phyloP scores from a whole-genome alignment of 2,888 invertebrate species.

The Dryobotodes eremita region DNA sequence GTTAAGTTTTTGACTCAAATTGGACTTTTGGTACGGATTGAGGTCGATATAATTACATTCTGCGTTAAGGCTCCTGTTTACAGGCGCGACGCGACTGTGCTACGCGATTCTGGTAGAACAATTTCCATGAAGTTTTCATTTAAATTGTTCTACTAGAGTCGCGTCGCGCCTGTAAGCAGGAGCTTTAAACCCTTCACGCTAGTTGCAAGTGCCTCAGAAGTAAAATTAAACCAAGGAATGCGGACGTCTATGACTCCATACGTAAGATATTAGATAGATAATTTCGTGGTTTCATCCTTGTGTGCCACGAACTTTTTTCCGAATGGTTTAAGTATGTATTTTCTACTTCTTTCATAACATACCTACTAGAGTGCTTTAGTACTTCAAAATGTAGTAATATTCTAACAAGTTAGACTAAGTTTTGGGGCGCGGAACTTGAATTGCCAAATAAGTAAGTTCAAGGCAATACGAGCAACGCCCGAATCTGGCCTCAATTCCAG shows the following conservation, averaged over 20 bases:
- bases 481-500: slow-evolving; percentile 1
- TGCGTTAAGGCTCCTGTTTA: not conserved
- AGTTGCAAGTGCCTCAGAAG: not conserved
- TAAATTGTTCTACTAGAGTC: too few relatives aligned
- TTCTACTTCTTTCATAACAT: not conserved
- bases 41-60: too few relatives aligned
- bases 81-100: too few relatives aligned
- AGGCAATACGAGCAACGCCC: not conserved
- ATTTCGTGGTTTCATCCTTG: not conserved
- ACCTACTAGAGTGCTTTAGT: not conserved
- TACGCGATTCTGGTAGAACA: too few relatives aligned
- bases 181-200: too few relatives aligned
- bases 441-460: not conserved
- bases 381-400: not conserved
- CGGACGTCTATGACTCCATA: not conserved
- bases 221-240: not conserved
- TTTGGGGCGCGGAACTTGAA: not conserved
- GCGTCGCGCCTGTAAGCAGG: too few relatives aligned
- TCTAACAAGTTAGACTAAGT: not conserved
- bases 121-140: too few relatives aligned
- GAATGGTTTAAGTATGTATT: not conserved
- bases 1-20: not conserved
- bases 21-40: not conserved
- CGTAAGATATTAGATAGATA: not conserved
- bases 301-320: not conserved